Percentiles rank a stretch among this genome's conserved stretches.
phyloP scores from a whole-genome alignment of 2,113 vertebrate genomes.

The Todiramphus chloris region DNA sequence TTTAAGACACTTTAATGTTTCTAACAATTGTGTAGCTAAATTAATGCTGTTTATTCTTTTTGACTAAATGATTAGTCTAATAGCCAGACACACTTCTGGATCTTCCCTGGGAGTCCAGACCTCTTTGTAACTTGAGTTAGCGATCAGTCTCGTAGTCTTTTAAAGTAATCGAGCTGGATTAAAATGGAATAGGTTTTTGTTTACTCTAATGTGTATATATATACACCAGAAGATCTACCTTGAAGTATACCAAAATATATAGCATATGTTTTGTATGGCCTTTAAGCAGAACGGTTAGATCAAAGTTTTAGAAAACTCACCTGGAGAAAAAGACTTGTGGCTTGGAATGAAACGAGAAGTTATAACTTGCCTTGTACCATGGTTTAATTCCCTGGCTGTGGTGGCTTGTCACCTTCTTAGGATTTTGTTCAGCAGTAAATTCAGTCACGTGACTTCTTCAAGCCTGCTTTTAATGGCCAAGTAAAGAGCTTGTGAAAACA shows the following conservation, averaged over 20 bases:
- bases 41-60: background rate
- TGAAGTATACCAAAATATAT: background rate
- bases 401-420: background rate
- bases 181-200: background rate
- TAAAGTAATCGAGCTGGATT: background rate
- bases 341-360: background rate
- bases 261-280: background rate
- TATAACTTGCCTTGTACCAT: background rate
- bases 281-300: background rate
- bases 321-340: background rate
- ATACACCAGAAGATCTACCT: background rate
- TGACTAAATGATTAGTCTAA: background rate
- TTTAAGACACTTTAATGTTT: background rate
- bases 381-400: background rate
- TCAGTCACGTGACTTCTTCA: background rate
- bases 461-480: background rate
- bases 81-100: background rate
- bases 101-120: background rate
- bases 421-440: background rate
- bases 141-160: background rate
- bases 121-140: background rate
- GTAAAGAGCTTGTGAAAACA: background rate
- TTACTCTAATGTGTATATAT: background rate
- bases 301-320: background rate
- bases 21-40: background rate